Percentiles rank a stretch among this genome's conserved stretches.
Evolutionary conservation across 1,140 invertebrate species (phyloP).

Genomic region (Cecropterus lyciades): DNA sequence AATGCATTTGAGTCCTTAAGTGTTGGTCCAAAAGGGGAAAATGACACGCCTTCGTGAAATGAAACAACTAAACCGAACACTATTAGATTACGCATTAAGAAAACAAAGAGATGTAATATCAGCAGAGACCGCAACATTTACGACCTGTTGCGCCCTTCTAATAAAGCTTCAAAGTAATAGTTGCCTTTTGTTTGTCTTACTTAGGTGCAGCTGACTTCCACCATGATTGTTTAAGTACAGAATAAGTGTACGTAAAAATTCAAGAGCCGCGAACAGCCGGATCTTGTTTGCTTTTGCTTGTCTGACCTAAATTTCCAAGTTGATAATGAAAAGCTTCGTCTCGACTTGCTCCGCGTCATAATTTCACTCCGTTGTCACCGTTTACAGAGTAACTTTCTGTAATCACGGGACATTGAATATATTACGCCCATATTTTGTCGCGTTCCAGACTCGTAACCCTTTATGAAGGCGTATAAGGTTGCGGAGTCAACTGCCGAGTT

Average conservation of each 20-base stretch:
- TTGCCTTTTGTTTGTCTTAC: constrained; percentile 32
- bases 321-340: constrained; percentile 76
- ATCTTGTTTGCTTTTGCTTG: constrained; percentile 62
- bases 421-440: constrained; percentile 44
- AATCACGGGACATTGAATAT: constrained; percentile 68
- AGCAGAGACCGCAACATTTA: constrained; percentile 70
- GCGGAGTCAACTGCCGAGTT: too few species aligned
- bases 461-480: too few species aligned
- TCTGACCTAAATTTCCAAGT: constrained; percentile 76
- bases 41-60: not conserved
- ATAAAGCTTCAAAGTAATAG: constrained; percentile 45
- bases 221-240: too few species aligned
- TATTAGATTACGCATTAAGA: constrained; percentile 67
- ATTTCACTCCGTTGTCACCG: constrained; percentile 68
- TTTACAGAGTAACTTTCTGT: constrained; percentile 64
- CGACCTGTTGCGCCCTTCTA: constrained; percentile 61
- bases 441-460: not conserved
- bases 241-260: constrained; percentile 40
- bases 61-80: constrained; percentile 45
- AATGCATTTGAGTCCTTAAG: constrained; percentile 2
- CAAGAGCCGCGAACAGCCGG: constrained; percentile 38
- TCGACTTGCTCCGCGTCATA: constrained; percentile 53
- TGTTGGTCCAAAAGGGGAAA: not conserved
- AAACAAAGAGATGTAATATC: constrained; percentile 74
- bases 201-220: constrained; percentile 8